Conservation (phyloP, 2,888 invertebrate genomes). For the Polydrusus tereticollis region DNA sequence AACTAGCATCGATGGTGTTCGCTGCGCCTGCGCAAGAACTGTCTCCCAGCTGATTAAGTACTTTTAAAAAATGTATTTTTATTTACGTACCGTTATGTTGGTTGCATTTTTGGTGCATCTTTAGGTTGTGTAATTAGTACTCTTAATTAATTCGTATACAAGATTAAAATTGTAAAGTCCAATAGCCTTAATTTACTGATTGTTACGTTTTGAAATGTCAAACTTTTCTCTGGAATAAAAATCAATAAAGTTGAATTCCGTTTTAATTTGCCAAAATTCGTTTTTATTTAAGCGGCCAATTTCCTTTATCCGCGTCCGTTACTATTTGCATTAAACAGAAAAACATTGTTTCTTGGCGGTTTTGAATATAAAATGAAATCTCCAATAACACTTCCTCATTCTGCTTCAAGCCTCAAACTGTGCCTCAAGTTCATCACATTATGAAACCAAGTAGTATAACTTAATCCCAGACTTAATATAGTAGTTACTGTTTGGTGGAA, state of each 20-base stretch:
- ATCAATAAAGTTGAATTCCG: conserved; percentile 21
- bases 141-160: neutral
- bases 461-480: no score
- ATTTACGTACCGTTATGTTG: conserved; percentile 37
- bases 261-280: no score
- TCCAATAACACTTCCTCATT: no score
- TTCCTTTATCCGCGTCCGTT: no score
- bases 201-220: neutral
- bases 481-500: no score
- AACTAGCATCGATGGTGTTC: conserved; percentile 40
- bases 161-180: neutral
- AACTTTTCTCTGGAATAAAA: conserved; percentile 22
- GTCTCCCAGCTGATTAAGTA: conserved; percentile 48
- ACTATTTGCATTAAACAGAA: no score
- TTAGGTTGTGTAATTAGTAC: neutral
- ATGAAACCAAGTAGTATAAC: no score
- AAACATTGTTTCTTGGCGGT: no score
- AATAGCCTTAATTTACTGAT: neutral
- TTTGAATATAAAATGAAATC: no score
- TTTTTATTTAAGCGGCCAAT: no score
- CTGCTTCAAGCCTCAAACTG: no score
- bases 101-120: conserved; percentile 32
- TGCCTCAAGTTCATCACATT: no score
- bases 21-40: conserved; percentile 39
- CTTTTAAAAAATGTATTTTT: conserved; percentile 39